phyloP scores from a whole-genome alignment of 2,888 invertebrate genomes.

The Brenthis ino region DNA sequence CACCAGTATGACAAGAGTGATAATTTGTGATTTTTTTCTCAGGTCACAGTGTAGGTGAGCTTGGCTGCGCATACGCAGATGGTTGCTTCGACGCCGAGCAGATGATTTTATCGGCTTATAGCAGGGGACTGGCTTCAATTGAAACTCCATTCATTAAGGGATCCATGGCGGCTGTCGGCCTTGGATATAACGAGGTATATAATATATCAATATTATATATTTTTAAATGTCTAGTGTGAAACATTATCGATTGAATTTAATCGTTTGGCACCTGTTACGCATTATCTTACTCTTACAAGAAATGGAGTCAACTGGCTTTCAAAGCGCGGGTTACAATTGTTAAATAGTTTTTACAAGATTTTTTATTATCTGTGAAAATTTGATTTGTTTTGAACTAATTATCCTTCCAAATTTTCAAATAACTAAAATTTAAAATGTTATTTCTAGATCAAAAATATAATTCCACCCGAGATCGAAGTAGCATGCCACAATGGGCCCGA shows the following conservation, averaged over 20 bases:
- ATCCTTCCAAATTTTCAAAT: background rate
- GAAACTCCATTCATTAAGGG: conserved; percentile 87
- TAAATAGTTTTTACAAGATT: too few species aligned
- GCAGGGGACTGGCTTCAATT: conserved; percentile 88
- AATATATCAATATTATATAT: background rate
- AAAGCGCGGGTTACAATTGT: too few species aligned
- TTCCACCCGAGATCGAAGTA: conserved; percentile 90
- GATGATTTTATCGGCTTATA: conserved; percentile 92
- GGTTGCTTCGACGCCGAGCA: conserved; percentile 94
- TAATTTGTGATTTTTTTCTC: conserved; percentile 4
- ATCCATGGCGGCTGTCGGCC: conserved; percentile 94
- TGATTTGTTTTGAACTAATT: background rate
- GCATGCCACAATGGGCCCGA: conserved; percentile 94
- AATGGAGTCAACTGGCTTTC: too few species aligned
- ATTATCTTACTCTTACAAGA: too few species aligned
- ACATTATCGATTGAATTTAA: too few species aligned
- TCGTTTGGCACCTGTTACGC: too few species aligned
- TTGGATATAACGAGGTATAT: conserved; percentile 81
- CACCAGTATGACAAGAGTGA: background rate
- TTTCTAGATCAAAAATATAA: conserved; percentile 81
- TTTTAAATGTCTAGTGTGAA: background rate
- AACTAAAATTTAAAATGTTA: background rate
- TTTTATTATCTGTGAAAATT: too few species aligned
- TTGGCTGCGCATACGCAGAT: conserved; percentile 97
- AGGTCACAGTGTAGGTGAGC: conserved; percentile 97